phyloP scores from a whole-genome alignment of 2,888 invertebrate species.

The Ligdia adustata region DNA sequence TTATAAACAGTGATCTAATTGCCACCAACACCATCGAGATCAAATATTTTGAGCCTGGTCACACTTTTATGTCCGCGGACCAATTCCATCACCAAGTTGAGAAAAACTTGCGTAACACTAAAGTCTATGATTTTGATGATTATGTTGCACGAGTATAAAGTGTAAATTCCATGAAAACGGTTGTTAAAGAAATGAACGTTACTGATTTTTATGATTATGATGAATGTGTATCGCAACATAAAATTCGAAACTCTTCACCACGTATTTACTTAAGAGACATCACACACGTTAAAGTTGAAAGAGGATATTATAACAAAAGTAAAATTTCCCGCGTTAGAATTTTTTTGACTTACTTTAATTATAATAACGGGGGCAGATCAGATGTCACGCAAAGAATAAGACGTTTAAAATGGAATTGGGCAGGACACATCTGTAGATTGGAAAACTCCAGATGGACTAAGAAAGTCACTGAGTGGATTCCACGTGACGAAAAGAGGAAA shows the following conservation, averaged over 20 bases:
- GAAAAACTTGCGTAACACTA: conserved; percentile 5
- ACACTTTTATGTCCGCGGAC: conserved; percentile 15
- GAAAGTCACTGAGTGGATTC: too few relatives aligned
- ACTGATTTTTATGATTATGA: conserved; percentile 3
- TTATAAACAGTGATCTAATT: neutral
- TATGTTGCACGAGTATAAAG: conserved; percentile 2
- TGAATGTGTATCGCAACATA: neutral
- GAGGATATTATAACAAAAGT: too few relatives aligned
- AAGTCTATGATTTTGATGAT: conserved; percentile 14
- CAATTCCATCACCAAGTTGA: conserved; percentile 21
- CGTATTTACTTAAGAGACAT: neutral
- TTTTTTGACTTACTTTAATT: too few relatives aligned
- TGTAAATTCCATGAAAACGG: neutral
- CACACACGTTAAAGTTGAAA: neutral
- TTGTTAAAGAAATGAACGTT: neutral
- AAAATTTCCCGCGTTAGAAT: too few relatives aligned
- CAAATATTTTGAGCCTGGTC: conserved; percentile 9
- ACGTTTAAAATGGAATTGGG: too few relatives aligned
- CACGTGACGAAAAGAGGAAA: too few relatives aligned
- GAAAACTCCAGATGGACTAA: too few relatives aligned
- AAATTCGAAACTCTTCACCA: neutral
- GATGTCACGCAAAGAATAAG: too few relatives aligned
- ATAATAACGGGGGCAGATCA: too few relatives aligned
- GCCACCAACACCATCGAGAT: neutral
- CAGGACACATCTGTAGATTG: too few relatives aligned